A percentile compares a stretch with the other conserved stretches of the same genome.
phyloP scores from a whole-genome alignment of 2,888 invertebrate genomes.

The Diarsia mendica region DNA sequence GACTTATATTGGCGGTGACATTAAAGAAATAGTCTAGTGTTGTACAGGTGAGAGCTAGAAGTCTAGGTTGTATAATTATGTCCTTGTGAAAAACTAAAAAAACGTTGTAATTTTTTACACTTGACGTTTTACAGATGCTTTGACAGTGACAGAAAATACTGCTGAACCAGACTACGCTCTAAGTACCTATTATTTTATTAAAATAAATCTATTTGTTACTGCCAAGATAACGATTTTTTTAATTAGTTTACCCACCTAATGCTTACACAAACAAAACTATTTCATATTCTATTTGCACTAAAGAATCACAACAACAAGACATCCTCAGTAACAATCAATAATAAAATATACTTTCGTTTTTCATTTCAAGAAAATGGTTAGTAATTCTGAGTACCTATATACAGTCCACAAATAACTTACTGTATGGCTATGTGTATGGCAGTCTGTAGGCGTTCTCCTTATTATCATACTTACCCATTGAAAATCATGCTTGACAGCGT shows the following conservation, averaged over 20 bases:
- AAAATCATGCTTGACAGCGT: constrained; percentile 20
- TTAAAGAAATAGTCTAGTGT: constrained; percentile 53
- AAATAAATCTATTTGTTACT: neutral
- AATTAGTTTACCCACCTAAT: no score
- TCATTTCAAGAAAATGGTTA: neutral
- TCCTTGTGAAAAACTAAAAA: neutral
- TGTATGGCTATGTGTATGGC: constrained; percentile 4
- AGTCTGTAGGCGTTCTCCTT: constrained; percentile 6
- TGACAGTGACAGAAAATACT: neutral
- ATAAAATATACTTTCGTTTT: neutral
- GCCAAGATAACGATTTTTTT: no score
- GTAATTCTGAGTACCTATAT: neutral
- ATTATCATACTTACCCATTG: neutral
- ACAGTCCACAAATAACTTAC: neutral
- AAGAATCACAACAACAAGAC: neutral
- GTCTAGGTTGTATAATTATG: constrained; percentile 13
- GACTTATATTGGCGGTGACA: constrained; percentile 60
- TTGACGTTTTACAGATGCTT: neutral
- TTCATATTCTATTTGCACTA: neutral
- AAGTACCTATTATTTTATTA: neutral
- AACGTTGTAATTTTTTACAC: neutral
- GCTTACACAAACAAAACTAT: neutral
- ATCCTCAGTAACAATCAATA: no score
- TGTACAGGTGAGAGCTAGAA: constrained; percentile 40
- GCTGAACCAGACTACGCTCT: neutral